phyloP scores from a whole-genome alignment of 2,113 vertebrate genomes.

The Hemiprocne comata region DNA sequence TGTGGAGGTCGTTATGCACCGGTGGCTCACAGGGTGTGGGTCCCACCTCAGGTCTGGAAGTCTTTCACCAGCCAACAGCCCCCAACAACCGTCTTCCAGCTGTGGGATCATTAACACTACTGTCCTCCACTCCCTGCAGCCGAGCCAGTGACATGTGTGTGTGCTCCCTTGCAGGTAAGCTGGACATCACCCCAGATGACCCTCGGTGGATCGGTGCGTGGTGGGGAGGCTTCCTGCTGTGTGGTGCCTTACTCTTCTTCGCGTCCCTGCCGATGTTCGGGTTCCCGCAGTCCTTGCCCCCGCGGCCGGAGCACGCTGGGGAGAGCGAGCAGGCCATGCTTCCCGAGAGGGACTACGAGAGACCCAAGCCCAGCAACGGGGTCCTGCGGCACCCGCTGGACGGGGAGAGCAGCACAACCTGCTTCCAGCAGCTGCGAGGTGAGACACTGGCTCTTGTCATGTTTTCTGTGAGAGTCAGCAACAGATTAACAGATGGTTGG shows the following conservation, averaged over 20 bases:
- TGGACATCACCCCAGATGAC: constrained; percentile 93
- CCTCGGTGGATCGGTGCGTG: constrained; percentile 98
- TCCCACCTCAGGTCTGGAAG: neutral
- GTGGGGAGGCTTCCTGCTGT: constrained; percentile 98
- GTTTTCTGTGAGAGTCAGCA: neutral
- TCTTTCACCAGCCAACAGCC: neutral
- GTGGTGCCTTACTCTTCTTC: constrained; percentile 97
- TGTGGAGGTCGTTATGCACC: neutral
- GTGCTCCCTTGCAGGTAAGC: constrained; percentile 75
- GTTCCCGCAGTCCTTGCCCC: constrained; percentile 91
- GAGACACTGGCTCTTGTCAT: neutral
- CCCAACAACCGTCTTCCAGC: neutral
- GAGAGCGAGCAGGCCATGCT: constrained; percentile 96
- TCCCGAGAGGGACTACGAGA: constrained; percentile 82
- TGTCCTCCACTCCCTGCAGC: fast-evolving
- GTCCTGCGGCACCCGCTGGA: constrained; percentile 76
- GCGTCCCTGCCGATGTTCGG: constrained; percentile 96
- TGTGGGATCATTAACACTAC: fast-evolving
- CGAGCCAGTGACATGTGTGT: neutral
- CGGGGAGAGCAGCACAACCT: constrained; percentile 80
- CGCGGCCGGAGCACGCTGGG: constrained; percentile 70
- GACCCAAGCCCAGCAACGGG: constrained; percentile 91
- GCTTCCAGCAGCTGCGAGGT: constrained; percentile 97
- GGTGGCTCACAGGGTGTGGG: neutral
- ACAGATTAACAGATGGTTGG: neutral